These are phyloP conservation scores for Phengaris alcon DNA, from an alignment of 2,888 invertebrate genomes.

Conservation along the genomic window DNA sequence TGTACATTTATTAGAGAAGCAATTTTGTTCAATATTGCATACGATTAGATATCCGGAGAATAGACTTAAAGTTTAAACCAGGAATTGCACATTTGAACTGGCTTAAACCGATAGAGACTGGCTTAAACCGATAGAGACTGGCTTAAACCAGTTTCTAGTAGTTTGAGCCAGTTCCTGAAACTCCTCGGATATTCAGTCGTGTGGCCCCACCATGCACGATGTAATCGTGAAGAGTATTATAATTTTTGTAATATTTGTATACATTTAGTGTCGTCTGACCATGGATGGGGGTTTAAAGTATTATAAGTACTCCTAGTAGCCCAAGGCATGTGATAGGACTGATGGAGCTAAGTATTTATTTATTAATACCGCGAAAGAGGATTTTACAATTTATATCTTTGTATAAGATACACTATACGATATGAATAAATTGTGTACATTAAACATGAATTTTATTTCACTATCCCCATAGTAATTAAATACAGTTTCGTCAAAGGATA, in stretches of 20 bases:
- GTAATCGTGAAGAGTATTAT: constrained; percentile 38
- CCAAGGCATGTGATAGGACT: constrained; percentile 68
- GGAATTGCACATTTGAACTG: background rate
- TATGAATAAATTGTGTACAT: constrained; percentile 79
- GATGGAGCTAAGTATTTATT: constrained; percentile 75
- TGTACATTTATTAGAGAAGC: constrained; percentile 67
- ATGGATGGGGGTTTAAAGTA: constrained; percentile 55
- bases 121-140: background rate
- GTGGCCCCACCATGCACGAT: constrained; percentile 33
- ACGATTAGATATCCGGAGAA: constrained; percentile 28
- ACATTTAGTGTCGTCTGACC: constrained; percentile 41
- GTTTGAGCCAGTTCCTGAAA: background rate
- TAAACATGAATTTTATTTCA: constrained; percentile 65
- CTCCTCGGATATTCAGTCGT: constrained; percentile 9
- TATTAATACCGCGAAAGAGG: constrained; percentile 71
- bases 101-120: background rate
- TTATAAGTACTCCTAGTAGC: constrained; percentile 62
- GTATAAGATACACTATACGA: constrained; percentile 76
- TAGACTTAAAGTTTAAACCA: background rate
- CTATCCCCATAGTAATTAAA: constrained; percentile 42
- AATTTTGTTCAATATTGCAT: constrained; percentile 50
- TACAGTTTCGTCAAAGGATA: background rate
- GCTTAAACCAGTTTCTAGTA: background rate
- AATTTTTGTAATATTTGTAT: constrained; percentile 38
- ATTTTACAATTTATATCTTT: constrained; percentile 79